phyloP scores from a whole-genome alignment of 2,113 vertebrate genomes.

The Coptodon bakossiorum region DNA sequence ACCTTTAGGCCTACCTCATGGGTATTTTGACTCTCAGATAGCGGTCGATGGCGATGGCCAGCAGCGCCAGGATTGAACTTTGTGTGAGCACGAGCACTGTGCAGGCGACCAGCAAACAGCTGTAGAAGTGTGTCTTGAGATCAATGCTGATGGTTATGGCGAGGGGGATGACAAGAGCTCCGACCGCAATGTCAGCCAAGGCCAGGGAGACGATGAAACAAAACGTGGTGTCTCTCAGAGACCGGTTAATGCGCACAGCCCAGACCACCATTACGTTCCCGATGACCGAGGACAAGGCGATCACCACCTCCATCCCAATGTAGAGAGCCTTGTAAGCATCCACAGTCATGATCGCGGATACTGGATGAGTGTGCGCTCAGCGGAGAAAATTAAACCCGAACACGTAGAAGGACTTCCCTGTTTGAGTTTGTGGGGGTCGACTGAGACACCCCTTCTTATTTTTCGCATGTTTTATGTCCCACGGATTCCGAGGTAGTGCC shows the following conservation, averaged over 20 bases:
- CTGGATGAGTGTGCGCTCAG: constrained; percentile 10
- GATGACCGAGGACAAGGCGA: constrained; percentile 86
- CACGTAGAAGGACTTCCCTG: constrained; percentile 2
- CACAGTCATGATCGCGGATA: constrained; percentile 39
- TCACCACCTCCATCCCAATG: constrained; percentile 88
- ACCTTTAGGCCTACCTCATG: constrained; percentile 80
- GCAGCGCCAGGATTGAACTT: constrained; percentile 93
- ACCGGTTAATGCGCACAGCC: constrained; percentile 92
- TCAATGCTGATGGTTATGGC: constrained; percentile 92
- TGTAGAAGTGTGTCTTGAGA: constrained; percentile 83
- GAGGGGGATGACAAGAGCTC: constrained; percentile 90
- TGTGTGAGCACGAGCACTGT: constrained; percentile 93
- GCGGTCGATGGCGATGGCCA: constrained; percentile 94
- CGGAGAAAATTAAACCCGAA: not conserved
- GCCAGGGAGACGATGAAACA: constrained; percentile 94
- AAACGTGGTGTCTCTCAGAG: constrained; percentile 89
- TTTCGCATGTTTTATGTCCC: constrained; percentile 24
- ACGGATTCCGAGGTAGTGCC: not conserved
- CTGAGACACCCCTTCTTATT: not conserved
- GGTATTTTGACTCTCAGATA: constrained; percentile 96
- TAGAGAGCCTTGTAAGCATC: constrained; percentile 77
- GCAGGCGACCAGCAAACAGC: constrained; percentile 87
- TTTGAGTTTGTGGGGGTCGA: not conserved
- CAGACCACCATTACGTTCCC: constrained; percentile 98
- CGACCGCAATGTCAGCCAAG: constrained; percentile 90